Base-by-base conservation (phyloP, 2,888 invertebrate species). In the Temnothorax ravouxi region DNA sequence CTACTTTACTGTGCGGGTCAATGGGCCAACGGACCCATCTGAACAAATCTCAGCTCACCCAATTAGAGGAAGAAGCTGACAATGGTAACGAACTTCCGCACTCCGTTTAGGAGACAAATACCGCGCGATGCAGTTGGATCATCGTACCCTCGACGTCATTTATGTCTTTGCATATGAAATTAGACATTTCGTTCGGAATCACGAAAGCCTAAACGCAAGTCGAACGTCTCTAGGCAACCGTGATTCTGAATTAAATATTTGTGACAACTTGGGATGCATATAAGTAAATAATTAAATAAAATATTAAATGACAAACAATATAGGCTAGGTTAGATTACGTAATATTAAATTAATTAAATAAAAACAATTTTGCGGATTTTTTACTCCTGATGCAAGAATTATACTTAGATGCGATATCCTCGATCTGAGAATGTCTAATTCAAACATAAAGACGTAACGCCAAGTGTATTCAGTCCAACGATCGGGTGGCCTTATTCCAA, bases 401-500 rank as follows among this genome's bases (percentile, higher is more conserved):
- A 34, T n/a, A 34, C 21, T 29, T 61, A 47, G 0, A 3, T 29
- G 13, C 21, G 38, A 71, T 38, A 21, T 18, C 21, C 47, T 61
- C 6, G 29, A n/a, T 15, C 38, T 8, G 15, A 47, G n/a, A 47
- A 47, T 47, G 47, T 1, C 0, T 61, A 47, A 62, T 61, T 61
- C 13, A 62, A 11, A 50, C 2, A 11, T 21, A 5, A 38, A 21
- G 18, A 18, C 21, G 18, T 34, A 75, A 47, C 15, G 34, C n/a
- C 29, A 47, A 56, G n/a, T 47, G 21, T 54, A 41, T 25, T 25
- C 13, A 1, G n/a, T 62, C 2, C 18, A 34, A 64, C 11, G 8
- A 52, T 62, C n/a, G 9, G 21, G 25, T 64, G 15, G 50, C 38
- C 76, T 77, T n/a, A 77, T n/a, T 54, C 29, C 15, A 44, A 54